Base-by-base conservation (phyloP, 2,888 invertebrate genomes). In the Crematogaster levior region DNA sequence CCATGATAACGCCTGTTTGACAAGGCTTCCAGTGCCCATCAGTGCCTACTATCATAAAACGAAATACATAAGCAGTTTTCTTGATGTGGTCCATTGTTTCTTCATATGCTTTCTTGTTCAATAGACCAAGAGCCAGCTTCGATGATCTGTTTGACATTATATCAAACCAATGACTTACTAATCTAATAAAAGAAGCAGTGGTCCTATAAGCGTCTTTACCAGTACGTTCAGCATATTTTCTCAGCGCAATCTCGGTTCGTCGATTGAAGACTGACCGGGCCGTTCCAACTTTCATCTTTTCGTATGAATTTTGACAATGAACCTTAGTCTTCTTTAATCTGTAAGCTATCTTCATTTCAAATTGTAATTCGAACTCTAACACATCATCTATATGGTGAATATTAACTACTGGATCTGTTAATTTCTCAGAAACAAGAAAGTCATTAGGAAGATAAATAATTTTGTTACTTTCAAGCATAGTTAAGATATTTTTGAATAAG, bases 381-480 rank as follows among this genome's bases (percentile, higher is more conserved):
- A 58, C 58, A n/a, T 58, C 58, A 58, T 58, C 27, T 58, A 58
- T 58, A 58, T 58, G 27, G 30, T 58, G 30, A 18, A 58, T 58
- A 58, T 58, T 18, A 30, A 30, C 30, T 58, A 58, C 30, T 30
- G 18, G 58, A 30, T 58, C 7, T 18, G 58, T 58, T 58, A 58
- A 3, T 58, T 58, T 58, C 7, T 58, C 30, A 30, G 58, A 58
- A 7, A 58, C 58, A 30, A 58, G 58, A 58, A 58, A 58, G 30
- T 58, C 18, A 30, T 30, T 1, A 4, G 30, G 58, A 24, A 58
- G 18, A 30, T 58, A 7, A 30, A 58, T 58, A 58, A 58, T 58
- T 58, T 30, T 58, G 18, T 58, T 58, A 30, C 58, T 58, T 58
- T 58, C 58, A 58, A 58, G 30, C 58, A 58, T 30, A 58, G 27